Conservation (phyloP, 2,113 vertebrate species). For the Chaetops frenatus region DNA sequence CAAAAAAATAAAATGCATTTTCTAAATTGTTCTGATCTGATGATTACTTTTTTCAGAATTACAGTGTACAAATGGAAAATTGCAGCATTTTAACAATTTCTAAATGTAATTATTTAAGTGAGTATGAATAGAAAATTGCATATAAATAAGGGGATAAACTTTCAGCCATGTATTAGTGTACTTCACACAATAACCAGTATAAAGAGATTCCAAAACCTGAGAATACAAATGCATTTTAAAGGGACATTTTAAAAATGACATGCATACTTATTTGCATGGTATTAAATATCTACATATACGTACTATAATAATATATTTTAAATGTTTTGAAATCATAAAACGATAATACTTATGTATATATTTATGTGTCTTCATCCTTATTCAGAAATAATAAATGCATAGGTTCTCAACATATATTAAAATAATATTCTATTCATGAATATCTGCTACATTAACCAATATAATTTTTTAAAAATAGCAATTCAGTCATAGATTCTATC, state of each 20-base stretch:
- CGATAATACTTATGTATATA: neutral
- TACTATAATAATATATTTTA: conserved; percentile 17
- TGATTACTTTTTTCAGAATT: conserved; percentile 56
- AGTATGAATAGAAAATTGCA: conserved; percentile 58
- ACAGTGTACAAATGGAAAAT: conserved; percentile 14
- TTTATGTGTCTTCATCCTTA: neutral
- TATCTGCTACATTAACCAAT: neutral
- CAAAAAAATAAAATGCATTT: conserved; percentile 60
- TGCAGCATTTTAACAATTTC: conserved; percentile 57
- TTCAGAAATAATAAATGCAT: neutral
- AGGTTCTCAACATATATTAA: neutral
- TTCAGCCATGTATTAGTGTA: conserved; percentile 43
- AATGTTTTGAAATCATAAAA: conserved; percentile 17
- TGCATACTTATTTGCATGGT: conserved; percentile 2
- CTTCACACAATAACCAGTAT: conserved; percentile 47
- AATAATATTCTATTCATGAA: neutral
- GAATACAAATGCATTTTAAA: conserved; percentile 50
- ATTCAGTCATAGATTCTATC: neutral
- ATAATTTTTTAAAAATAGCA: neutral
- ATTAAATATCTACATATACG: neutral
- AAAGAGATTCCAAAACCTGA: conserved; percentile 48
- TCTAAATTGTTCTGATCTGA: conserved; percentile 46
- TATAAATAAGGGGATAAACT: conserved; percentile 45
- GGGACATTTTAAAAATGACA: conserved; percentile 41
- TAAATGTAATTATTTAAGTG: conserved; percentile 56